Evolutionary conservation across 2,888 invertebrate genomes (phyloP), one percentile per base, ranked within the genome.

Genomic region (Rhopalosiphum nymphaeae): DNA sequence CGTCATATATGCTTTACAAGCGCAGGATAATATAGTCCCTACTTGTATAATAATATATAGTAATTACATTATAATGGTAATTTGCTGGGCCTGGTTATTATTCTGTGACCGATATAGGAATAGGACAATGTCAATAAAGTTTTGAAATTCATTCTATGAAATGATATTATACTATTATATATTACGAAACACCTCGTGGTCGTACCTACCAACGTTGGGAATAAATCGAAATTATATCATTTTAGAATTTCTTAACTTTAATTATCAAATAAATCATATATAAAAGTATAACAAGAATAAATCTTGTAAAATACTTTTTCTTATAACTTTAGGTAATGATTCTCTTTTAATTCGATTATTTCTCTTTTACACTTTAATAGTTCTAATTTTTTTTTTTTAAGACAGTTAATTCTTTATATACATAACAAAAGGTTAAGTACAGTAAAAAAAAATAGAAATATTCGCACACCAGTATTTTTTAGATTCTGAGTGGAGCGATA

Each of bases 61-160:
- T 42, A 78, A 78, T 78, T 78, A 78, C 78, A 78, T 78, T 78
- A 42, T 57, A 44, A 44, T 57, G 89, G 42, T 57, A n/a, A 57
- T 89, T 89, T 57, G 21, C 78, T 9, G 56, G 56, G 56, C 29
- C 44, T 61, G 29, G 56, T 89, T 89, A 56, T 89, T 46, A 46
- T 86, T n/a, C 49, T 89, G 89, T 57, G 57, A 89, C 56, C 89
- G 89, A 49, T 29, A 86, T 46, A 5, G 46, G 46, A 86, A 86
- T 29, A 29, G 46, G 46, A 49, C 26, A 86, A 86, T 44, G 86
- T 86, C 29, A 86, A 78, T 78, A 86, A 44, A 46, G 86, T 86
- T 86, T 86, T 86, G 89, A 42, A 89, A 89, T 89, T 26, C 56
- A 42, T 56, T 57, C 89, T 42, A 42, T 56, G 57, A 56, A 88